phyloP scores from a whole-genome alignment of 2,888 invertebrate genomes.

The Trichacis sp. region DNA sequence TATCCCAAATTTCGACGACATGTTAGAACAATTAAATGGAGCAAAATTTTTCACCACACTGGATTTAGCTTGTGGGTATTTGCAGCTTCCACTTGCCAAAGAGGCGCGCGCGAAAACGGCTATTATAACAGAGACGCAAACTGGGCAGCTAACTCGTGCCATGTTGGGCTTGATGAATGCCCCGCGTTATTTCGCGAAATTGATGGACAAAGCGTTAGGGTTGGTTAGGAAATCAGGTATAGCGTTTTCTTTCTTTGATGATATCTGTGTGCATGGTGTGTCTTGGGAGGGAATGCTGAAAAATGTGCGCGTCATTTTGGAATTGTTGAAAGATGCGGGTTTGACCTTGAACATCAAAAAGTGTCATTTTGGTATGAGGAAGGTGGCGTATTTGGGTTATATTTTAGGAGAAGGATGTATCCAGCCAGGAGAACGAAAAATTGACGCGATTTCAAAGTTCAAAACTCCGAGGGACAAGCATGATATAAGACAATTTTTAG shows the following conservation, averaged over 20 bases:
- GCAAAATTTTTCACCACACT: conserved; percentile 7
- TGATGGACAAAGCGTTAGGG: conserved; percentile 23
- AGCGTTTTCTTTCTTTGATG: conserved; percentile 17
- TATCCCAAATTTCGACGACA: background rate
- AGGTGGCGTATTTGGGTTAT: conserved; percentile 20
- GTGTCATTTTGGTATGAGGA: conserved; percentile 30
- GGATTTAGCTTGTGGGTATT: conserved; percentile 10
- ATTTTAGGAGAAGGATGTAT: conserved; percentile 23
- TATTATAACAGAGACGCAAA: conserved; percentile 42
- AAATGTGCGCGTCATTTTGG: conserved; percentile 7
- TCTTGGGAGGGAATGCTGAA: conserved; percentile 18
- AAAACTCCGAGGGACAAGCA: conserved; percentile 14
- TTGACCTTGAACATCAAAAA: conserved; percentile 9
- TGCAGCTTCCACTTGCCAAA: conserved; percentile 22
- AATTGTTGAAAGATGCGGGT: conserved; percentile 16
- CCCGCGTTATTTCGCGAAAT: conserved; percentile 44
- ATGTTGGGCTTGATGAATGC: conserved; percentile 54
- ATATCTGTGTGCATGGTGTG: conserved; percentile 8
- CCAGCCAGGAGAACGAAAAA: conserved; percentile 27
- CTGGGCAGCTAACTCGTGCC: conserved; percentile 47
- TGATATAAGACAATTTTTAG: conserved; percentile 24
- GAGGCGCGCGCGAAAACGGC: conserved; percentile 30
- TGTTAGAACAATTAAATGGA: background rate
- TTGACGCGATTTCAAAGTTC: conserved; percentile 14
- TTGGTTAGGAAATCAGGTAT: conserved; percentile 1